A percentile compares a stretch with the other conserved stretches of the same genome.
Evolutionary conservation across 2,797 vertebrate species (phyloP).

Genomic region (Rallus crepitans): DNA sequence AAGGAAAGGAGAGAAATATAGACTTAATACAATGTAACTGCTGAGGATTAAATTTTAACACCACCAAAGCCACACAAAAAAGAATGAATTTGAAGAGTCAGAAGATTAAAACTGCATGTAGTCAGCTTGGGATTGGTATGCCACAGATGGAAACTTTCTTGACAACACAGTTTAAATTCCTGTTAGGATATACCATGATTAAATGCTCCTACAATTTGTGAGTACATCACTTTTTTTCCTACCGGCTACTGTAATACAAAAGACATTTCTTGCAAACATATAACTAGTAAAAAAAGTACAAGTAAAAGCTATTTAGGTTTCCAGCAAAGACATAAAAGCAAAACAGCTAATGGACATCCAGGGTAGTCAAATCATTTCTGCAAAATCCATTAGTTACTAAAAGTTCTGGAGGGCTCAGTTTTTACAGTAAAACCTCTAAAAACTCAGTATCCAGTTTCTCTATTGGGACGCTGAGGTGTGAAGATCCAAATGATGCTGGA

Average conservation of each 20-base stretch:
- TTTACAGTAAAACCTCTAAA: constrained; percentile 82
- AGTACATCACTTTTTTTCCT: constrained; percentile 56
- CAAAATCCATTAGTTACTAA: constrained; percentile 87
- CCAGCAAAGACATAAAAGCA: constrained; percentile 71
- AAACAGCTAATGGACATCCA: constrained; percentile 80
- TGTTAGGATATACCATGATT: not conserved
- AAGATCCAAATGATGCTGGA: constrained; percentile 79
- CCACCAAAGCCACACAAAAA: constrained; percentile 32
- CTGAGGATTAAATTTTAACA: constrained; percentile 42
- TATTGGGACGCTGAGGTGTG: constrained; percentile 79
- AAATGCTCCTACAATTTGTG: constrained; percentile 32
- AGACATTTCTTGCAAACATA: constrained; percentile 60
- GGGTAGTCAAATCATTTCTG: constrained; percentile 82
- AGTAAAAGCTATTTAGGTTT: constrained; percentile 72
- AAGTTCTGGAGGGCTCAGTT: constrained; percentile 76
- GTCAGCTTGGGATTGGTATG: not conserved
- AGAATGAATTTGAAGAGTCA: constrained; percentile 7
- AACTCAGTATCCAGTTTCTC: constrained; percentile 82
- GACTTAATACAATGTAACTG: not conserved
- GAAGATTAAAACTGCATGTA: constrained; percentile 11
- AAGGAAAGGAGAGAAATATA: not conserved
- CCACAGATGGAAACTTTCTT: constrained; percentile 34
- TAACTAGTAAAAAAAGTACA: constrained; percentile 56
- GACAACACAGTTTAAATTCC: constrained; percentile 31
- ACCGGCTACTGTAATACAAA: constrained; percentile 54